Conservation (phyloP, 2,797 vertebrate species). For the Microctenopoma stevenorrisi region DNA sequence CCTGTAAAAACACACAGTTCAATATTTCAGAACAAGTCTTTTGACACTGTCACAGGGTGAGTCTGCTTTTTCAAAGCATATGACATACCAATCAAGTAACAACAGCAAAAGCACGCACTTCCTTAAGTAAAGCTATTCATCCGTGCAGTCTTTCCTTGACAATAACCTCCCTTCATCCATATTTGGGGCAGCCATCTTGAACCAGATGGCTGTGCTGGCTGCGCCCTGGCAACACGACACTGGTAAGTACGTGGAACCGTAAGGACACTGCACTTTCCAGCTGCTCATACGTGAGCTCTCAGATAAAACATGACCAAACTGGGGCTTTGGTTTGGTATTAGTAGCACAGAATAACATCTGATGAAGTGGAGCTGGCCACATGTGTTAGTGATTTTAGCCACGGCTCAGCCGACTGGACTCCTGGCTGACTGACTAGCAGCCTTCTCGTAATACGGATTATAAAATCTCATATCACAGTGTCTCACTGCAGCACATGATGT, state of each 20-base stretch:
- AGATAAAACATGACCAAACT: conserved; percentile 58
- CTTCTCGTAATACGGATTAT: conserved; percentile 76
- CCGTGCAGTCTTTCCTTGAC: conserved; percentile 72
- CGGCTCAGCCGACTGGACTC: conserved; percentile 60
- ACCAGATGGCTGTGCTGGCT: conserved; percentile 80
- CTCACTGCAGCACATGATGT: conserved; percentile 53
- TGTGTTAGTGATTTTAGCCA: conserved; percentile 81
- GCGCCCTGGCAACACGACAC: conserved; percentile 82
- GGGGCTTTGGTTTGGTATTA: conserved; percentile 61
- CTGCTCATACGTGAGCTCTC: conserved; percentile 58
- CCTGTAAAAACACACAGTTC: conserved; percentile 69
- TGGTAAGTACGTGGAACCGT: conserved; percentile 58
- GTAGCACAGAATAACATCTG: conserved; percentile 76
- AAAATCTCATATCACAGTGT: conserved; percentile 59
- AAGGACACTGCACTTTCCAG: conserved; percentile 62
- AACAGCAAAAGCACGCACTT: conserved; percentile 52
- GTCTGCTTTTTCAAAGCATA: conserved; percentile 13
- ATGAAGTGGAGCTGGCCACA: conserved; percentile 74
- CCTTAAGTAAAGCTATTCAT: conserved; percentile 68
- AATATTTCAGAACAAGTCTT: conserved; percentile 7
- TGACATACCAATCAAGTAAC: conserved; percentile 29
- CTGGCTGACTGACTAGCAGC: conserved; percentile 63
- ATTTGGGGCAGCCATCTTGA: conserved; percentile 80
- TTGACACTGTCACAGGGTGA: background rate
- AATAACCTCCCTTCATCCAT: conserved; percentile 84